Evolutionary conservation across 2,113 vertebrate genomes (phyloP), one percentile per base, ranked within the genome.

Genomic region (Carlito syrichta): DNA sequence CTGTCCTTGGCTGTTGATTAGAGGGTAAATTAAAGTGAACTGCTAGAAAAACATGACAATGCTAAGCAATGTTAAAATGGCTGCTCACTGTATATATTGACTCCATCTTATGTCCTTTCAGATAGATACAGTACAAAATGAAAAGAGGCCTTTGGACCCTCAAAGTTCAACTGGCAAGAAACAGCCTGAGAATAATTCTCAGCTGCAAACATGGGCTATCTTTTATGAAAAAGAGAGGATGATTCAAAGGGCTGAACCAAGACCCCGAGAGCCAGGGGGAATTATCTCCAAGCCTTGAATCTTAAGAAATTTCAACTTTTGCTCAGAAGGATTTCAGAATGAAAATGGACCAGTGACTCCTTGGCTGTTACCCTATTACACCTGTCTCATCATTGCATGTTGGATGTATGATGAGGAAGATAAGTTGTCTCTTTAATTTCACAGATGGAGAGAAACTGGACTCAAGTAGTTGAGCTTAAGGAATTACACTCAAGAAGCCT

Each of bases 281-380:
- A 89, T 71, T 71, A 77, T 56, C 50, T 25, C 17, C 35, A 82
- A 56, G 50, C 30, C n/a, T 86, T 89, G 48, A 43, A n/a, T 76
- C 58, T 69, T 71, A 71, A 92, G 45, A 60, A 63, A 83, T 68
- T 69, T 76, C 43, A 82, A 35, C n/a, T 45, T 94, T 89, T 86
- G 43, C 68, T 92, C 32, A 62, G 19, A 79, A 82, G 73, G 23
- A 68, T 88, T 94, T 97, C 58, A 79, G 66, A 94, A 81, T 48
- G 30, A 63, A 27, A 71, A 19, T 56, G 40, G n/a, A 54, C 82
- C 54, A 40, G 66, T 27, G 69, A 85, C 22, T 89, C 30, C 58
- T 76, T 7, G n/a, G 20, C 14, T 0, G 10, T 68, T 84, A 74
- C 16, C 77, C 83, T 84, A n/a, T 74, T 52, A 76, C 6, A 6